Evolutionary conservation across 2,113 vertebrate genomes (phyloP), one percentile per base, ranked within the genome.

Genomic region (Cervus canadensis): DNA sequence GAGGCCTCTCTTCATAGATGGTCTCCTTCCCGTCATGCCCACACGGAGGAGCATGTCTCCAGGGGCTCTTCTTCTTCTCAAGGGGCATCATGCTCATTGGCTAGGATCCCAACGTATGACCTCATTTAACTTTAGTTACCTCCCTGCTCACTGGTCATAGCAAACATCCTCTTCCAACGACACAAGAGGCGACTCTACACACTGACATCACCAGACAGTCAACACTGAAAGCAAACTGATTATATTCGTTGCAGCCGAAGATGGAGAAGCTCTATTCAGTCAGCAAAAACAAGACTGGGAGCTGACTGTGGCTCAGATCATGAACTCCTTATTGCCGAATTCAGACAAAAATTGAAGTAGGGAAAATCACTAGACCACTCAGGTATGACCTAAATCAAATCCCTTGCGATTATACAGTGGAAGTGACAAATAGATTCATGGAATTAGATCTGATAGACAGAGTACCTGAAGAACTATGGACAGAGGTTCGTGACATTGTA

Each of bases 21-120:
- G 25, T 36, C 25, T 13, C 28, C 7, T 36, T 87, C 40, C 60
- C 8, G 2, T 40, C 10, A 4, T 62, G 59, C 40, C 8, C 21
- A n/a, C 56, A 62, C 0, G 1, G 5, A 21, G 11, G 2, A 67
- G 13, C 8, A 2, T 12, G 2, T 62, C 40, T 59, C 30, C 85
- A 36, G 19, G 28, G 10, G 60, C 17, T 52, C 30, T 45, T 86
- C 60, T 4, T 57, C 8, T 48, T 92, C 26, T 52, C 81, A 25
- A 23, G 13, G 28, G 74, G 30, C 5, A 17, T 7, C 40, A 59
- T 0, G 13, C 17, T 33, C 5, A 2, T 67, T 17, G 30, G 28
- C 16, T 50, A 28, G 33, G 5, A 5, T 33, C 33, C n/a, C 36
- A 59, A 5, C 0, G 0, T 79, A 45, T 43, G 36, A 88, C 33